phyloP scores from a whole-genome alignment of 1,140 invertebrate species.

The Drosophila obscura region DNA sequence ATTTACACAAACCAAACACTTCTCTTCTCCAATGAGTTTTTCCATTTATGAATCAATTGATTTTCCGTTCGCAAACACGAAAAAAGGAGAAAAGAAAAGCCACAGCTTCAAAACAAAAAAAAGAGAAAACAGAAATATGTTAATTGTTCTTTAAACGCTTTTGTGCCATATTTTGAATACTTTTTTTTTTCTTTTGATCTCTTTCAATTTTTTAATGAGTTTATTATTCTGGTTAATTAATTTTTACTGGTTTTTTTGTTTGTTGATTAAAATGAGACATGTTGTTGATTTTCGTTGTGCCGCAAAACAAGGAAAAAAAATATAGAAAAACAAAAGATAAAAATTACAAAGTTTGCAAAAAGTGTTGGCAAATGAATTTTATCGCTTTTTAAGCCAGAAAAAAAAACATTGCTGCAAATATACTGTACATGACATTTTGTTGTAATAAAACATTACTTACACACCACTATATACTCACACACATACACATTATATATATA shows the following conservation, averaged over 20 bases:
- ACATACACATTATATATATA: slow-evolving; percentile 39
- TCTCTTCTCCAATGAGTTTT: too few relatives aligned
- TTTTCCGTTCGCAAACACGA: too few relatives aligned
- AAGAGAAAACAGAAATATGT: slow-evolving; percentile 27
- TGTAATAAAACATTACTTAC: slow-evolving; percentile 36
- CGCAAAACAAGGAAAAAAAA: slow-evolving; percentile 26
- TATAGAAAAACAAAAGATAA: slow-evolving; percentile 1
- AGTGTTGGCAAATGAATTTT: slow-evolving; percentile 35
- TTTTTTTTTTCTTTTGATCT: slow-evolving; percentile 22
- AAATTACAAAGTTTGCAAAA: neutral
- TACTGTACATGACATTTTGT: slow-evolving; percentile 66
- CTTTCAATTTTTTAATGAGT: slow-evolving; percentile 44
- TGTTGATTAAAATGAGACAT: slow-evolving; percentile 58
- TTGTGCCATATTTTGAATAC: slow-evolving; percentile 28
- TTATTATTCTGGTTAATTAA: slow-evolving; percentile 59
- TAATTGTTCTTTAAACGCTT: slow-evolving; percentile 45
- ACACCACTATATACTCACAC: slow-evolving; percentile 23
- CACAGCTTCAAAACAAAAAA: neutral
- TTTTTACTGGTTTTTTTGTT: slow-evolving; percentile 47
- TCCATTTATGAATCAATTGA: too few relatives aligned
- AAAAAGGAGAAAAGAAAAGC: slow-evolving; percentile 23
- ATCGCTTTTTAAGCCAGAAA: slow-evolving; percentile 45
- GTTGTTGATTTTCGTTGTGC: slow-evolving; percentile 53
- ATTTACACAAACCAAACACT: too few relatives aligned
- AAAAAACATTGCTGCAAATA: slow-evolving; percentile 38